These are phyloP conservation scores for Lonchura striata DNA, from an alignment of 2,113 vertebrate genomes.

Conservation along the genomic window DNA sequence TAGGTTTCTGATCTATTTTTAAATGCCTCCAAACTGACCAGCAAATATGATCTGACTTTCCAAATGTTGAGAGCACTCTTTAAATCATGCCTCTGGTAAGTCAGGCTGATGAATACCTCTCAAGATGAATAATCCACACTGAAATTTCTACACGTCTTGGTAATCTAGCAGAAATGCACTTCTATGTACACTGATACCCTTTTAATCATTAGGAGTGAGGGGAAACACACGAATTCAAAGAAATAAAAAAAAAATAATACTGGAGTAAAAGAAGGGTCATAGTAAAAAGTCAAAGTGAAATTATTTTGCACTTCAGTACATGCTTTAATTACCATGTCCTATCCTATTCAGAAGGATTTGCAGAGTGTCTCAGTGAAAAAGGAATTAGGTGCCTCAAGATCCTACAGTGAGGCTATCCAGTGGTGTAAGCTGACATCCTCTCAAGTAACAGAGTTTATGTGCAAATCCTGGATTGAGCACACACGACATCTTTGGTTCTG, in stretches of 20 bases:
- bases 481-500: not conserved
- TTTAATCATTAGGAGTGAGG: not conserved
- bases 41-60: not conserved
- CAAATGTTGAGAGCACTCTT: not conserved
- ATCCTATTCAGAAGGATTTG: not conserved
- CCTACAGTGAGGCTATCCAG: not conserved
- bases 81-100: not conserved
- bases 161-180: not conserved
- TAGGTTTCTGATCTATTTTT: not conserved
- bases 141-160: not conserved
- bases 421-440: not conserved
- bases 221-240: not conserved
- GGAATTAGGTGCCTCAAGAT: not conserved
- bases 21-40: not conserved
- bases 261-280: not conserved
- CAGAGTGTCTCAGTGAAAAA: not conserved
- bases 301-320: not conserved
- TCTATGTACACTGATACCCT: not conserved
- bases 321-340: not conserved
- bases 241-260: slow-evolving; percentile 4
- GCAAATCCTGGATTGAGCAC: not conserved
- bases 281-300: not conserved
- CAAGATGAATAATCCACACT: not conserved
- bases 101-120: not conserved
- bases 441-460: not conserved